These are phyloP conservation scores for Prochilodus magdalenae DNA, from an alignment of 2,113 vertebrate species.

Conservation along the genomic window DNA sequence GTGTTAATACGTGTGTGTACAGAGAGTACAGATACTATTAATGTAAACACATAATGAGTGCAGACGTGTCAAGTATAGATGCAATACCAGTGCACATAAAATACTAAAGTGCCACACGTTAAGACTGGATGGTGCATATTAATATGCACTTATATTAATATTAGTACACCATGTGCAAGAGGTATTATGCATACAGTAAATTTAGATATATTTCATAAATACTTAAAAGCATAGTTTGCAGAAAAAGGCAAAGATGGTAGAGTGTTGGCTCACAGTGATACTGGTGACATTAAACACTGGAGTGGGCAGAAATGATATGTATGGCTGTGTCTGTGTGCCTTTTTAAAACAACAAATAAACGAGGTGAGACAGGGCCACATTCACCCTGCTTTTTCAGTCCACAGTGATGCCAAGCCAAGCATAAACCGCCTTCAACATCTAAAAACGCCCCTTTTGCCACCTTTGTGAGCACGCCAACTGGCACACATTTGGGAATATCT, in stretches of 20 bases:
- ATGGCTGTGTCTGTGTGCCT: neutral
- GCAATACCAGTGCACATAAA: neutral
- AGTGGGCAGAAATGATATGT: too few species aligned
- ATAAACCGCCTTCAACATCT: conserved; percentile 77
- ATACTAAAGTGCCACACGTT: too few species aligned
- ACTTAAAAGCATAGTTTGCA: too few species aligned
- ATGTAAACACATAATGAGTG: too few species aligned
- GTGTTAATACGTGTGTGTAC: neutral
- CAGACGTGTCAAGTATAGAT: neutral
- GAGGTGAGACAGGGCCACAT: neutral
- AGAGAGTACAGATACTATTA: too few species aligned
- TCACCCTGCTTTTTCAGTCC: conserved; percentile 73
- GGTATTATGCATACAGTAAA: too few species aligned
- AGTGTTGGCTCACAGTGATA: neutral
- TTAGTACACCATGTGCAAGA: too few species aligned
- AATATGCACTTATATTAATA: too few species aligned
- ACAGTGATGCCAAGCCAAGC: conserved; percentile 73
- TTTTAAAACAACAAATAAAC: neutral
- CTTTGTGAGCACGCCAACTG: conserved; percentile 77
- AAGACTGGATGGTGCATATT: too few species aligned
- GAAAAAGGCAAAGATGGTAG: neutral
- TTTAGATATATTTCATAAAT: too few species aligned
- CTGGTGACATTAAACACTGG: neutral
- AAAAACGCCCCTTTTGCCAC: conserved; percentile 76
- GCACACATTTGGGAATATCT: conserved; percentile 73